Base-by-base conservation (phyloP, 2,113 vertebrate genomes). In the Hassar affinis region DNA sequence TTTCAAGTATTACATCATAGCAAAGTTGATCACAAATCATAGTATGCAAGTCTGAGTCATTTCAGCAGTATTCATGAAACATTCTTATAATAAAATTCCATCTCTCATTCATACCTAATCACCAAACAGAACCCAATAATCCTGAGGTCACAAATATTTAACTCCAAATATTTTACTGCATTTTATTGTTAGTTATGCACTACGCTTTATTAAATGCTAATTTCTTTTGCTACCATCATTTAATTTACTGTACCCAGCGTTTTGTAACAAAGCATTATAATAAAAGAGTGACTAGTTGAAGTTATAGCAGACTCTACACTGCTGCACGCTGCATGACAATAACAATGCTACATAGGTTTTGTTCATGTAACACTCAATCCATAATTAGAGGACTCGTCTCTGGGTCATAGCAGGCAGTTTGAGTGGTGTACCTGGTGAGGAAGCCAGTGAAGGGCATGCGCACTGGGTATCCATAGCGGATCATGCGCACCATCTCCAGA, bases 401-500 rank as follows among this genome's bases (percentile, higher is more conserved):
- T 25, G 30, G 45, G n/a, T 33, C 71, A 0, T n/a, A 45, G 38
- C 20, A 15, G 61, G 15, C 47, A 69, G 6, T 27, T 45, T 27
- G 18, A 42, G 2, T 38, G 14, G 6, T 27, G 75, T 91, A 99
- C 97, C 97, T 97, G 89, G 91, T 93, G 86, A 99, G 94, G 91
- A 98, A 99, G 79, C 94, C 92, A 0, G 90, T 82, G 90, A 99
- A 99, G 88, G 95, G 91, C 82, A 97, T 93, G 61, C 96, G 96
- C 54, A 97, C 82, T 0, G 97, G 96, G 89, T 95, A 98, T 22
- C 97, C 97, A 0, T 96, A 95, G 11, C 96, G 95, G 89, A 97
- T 95, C 91, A 95, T 91, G 91, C 94, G 97, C 88, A 99, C 96
- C 96, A 98, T 96, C 85, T 97, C 96, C 78, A 99, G 93, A 59